A percentile compares a stretch with the other conserved stretches of the same genome.
Evolutionary conservation across 2,113 vertebrate genomes (phyloP).

Genomic region (Crotalus viridis): DNA sequence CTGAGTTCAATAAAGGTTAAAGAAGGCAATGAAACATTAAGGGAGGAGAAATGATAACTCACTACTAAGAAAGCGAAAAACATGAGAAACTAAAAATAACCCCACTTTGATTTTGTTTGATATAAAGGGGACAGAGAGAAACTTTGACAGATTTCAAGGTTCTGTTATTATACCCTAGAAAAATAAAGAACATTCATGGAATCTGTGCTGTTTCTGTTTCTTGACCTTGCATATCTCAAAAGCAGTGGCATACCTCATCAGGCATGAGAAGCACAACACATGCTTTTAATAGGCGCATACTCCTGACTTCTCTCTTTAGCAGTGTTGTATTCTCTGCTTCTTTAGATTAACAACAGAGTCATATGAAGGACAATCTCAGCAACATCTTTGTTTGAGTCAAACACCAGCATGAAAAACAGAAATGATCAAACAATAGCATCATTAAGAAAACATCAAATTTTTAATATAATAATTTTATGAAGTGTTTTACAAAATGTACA

Average conservation of each 20-base stretch:
- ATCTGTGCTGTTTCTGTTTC: background rate
- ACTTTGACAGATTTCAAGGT: background rate
- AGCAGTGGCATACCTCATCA: background rate
- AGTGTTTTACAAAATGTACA: background rate
- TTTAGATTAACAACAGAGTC: background rate
- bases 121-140: background rate
- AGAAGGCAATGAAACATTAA: background rate
- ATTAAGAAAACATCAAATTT: background rate
- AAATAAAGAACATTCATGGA: background rate
- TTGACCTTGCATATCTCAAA: background rate
- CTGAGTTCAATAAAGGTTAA: background rate
- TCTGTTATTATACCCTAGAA: background rate
- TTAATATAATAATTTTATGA: background rate
- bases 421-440: background rate
- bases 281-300: background rate
- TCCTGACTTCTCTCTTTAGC: background rate
- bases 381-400: background rate
- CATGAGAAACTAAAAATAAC: background rate
- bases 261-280: background rate
- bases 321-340: background rate
- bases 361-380: background rate
- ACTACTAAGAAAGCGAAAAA: background rate
- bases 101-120: background rate
- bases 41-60: background rate
- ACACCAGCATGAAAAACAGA: background rate